A percentile compares a stretch with the other conserved stretches of the same genome.
Evolutionary conservation across 2,797 vertebrate genomes (phyloP).

Genomic region (Harpagifer antarcticus): DNA sequence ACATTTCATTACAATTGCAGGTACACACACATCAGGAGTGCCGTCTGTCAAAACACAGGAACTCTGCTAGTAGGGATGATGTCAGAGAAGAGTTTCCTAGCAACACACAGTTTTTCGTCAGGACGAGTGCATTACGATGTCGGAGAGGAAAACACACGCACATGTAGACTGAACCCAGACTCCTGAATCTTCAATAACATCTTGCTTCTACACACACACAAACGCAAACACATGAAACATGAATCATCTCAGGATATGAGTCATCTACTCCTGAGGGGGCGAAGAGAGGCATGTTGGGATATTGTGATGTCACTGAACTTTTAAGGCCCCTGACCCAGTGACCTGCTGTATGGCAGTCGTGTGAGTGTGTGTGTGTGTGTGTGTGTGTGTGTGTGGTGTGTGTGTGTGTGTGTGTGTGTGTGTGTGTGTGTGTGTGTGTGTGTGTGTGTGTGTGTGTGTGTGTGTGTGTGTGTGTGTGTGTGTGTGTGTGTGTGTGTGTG

Average conservation of each 20-base stretch:
- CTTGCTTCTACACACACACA: conserved; percentile 9
- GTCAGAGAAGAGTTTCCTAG: conserved; percentile 91
- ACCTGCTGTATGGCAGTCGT: conserved; percentile 29
- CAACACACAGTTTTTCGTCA: conserved; percentile 86
- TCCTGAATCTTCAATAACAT: conserved; percentile 14
- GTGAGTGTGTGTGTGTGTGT: not conserved
- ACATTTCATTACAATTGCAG: not conserved
- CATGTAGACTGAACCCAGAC: not conserved
- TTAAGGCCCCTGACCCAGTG: conserved; percentile 35
- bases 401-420: not conserved
- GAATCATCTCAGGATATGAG: conserved; percentile 70
- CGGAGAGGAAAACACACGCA: conserved; percentile 17
- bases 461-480: not conserved
- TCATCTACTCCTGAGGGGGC: conserved; percentile 53
- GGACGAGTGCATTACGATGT: conserved; percentile 63
- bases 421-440: not conserved
- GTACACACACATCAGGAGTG: conserved; percentile 54
- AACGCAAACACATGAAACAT: conserved; percentile 52
- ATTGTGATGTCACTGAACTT: conserved; percentile 51
- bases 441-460: not conserved
- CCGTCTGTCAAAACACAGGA: conserved; percentile 83
- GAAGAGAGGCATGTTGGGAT: conserved; percentile 47
- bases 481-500: not conserved
- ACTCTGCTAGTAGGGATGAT: conserved; percentile 86
- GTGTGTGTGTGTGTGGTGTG: not conserved